Base-by-base conservation (phyloP, 2,797 vertebrate genomes). In the Anas capensis region DNA sequence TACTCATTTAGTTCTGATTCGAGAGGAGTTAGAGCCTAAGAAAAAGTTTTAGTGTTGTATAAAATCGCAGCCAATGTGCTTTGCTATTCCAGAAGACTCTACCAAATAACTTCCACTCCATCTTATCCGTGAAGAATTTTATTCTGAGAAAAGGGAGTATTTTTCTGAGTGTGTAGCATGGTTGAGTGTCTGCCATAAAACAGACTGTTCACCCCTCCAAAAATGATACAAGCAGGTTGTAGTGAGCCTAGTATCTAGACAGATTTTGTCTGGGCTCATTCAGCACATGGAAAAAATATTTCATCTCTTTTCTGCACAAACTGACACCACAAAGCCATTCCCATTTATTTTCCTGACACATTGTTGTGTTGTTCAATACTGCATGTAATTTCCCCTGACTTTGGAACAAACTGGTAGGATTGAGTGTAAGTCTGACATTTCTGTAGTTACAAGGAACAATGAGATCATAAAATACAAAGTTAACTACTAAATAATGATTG, bases 241-340 rank as follows among this genome's bases (percentile, higher is more conserved):
- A 93, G 62, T 56, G 73, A 94, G 77, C 58, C 56, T 58, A 29
- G 64, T 16, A 94, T 88, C 70, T 69, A 36, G 85, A 91, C 51
- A 88, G 82, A 82, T 86, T 92, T 91, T 95, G 66, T 95, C 91
- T 96, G 80, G 77, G 51, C 8, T 94, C 54, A 60, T 88, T 93
- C 85, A 62, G 61, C 77, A 84, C 82, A 83, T 76, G 82, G 89
- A 94, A 95, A 89, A 96, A 95, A 48, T 73, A 94, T 79, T 95
- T 93, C 57, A 76, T 79, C 58, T 88, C 49, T 7, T 71, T 95
- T 96, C 77, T 94, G 88, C 80, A 21, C 51, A 56, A 89, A 69
- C 58, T 86, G 73, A 92, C 87, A 81, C 54, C 62, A 70, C 73
- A 91, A 88, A 94, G 46, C 73, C 90, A 70, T 86, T 92, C 87